Percentiles rank a stretch among this genome's conserved stretches.
phyloP scores from a whole-genome alignment of 2,888 invertebrate species.

The Drosophila borealis region DNA sequence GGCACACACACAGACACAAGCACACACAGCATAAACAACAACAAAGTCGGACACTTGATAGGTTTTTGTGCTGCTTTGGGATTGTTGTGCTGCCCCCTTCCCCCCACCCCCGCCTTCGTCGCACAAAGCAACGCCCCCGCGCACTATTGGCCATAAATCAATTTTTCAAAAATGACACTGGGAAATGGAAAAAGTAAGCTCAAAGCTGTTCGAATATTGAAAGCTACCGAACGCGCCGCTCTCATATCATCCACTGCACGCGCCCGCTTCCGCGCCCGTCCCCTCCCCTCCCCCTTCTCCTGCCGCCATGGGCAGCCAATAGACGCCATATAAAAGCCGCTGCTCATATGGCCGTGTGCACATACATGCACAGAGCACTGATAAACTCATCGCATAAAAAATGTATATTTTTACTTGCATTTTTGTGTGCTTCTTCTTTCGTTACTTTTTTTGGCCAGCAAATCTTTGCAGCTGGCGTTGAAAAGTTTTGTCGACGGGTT shows the following conservation, averaged over 20 bases:
- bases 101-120: too few species aligned
- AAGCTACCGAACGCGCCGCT: constrained; percentile 48
- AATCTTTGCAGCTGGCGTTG: constrained; percentile 78
- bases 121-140: constrained; percentile 29
- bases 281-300: neutral
- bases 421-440: constrained; percentile 50
- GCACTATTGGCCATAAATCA: constrained; percentile 76
- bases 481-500: constrained; percentile 69
- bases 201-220: constrained; percentile 77
- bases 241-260: constrained; percentile 6
- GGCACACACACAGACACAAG: constrained; percentile 27
- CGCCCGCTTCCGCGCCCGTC: neutral
- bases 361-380: constrained; percentile 24
- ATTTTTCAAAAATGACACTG: constrained; percentile 78
- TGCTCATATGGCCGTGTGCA: constrained; percentile 21
- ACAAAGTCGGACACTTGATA: constrained; percentile 66
- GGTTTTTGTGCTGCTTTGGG: constrained; percentile 68
- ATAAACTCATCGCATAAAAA: constrained; percentile 64
- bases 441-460: constrained; percentile 38
- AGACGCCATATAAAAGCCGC: constrained; percentile 8
- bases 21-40: constrained; percentile 39
- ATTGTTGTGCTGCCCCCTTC: constrained; percentile 12
- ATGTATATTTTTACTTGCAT: constrained; percentile 62
- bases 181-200: constrained; percentile 80
- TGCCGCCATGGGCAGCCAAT: constrained; percentile 5